Conservation (phyloP, 2,797 vertebrate species). For the Sebastes iracundus region DNA sequence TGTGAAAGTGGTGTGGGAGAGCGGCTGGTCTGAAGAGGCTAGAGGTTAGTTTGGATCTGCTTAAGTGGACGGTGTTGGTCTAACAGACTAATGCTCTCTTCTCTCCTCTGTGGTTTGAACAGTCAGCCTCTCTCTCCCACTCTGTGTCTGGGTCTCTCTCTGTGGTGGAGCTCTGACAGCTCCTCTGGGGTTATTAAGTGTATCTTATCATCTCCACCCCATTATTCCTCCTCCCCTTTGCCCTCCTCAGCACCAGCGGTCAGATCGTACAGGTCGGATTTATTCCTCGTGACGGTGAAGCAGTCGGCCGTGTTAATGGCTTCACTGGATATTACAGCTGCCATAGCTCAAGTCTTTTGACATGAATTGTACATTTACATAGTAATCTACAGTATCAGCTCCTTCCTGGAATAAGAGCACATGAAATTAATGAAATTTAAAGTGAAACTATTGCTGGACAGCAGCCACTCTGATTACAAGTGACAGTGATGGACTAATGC, state of each 20-base stretch:
- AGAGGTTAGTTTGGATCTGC: conserved; percentile 37
- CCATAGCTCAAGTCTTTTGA: not conserved
- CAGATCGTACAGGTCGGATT: conserved; percentile 44
- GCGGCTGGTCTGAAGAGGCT: conserved; percentile 38
- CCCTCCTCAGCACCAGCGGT: conserved; percentile 43
- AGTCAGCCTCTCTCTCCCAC: conserved; percentile 25
- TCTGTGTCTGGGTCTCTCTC: conserved; percentile 25
- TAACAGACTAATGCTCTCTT: conserved; percentile 35
- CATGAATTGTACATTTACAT: conserved; percentile 7
- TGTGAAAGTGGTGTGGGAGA: conserved; percentile 31
- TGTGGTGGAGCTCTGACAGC: conserved; percentile 35
- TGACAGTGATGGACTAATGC: not conserved
- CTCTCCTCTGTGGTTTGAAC: conserved; percentile 41
- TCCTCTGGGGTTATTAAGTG: conserved; percentile 61
- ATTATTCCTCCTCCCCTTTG: conserved; percentile 62
- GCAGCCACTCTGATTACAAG: not conserved
- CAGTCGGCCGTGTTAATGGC: conserved; percentile 11
- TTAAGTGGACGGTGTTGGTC: conserved; percentile 51
- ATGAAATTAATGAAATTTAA: conserved; percentile 11
- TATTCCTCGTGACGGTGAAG: conserved; percentile 16
- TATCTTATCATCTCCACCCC: conserved; percentile 52
- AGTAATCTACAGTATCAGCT: not conserved
- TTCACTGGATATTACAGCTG: conserved; percentile 4
- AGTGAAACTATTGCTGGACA: not conserved
- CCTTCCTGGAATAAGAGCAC: not conserved